A percentile compares a stretch with the other conserved stretches of the same genome.
phyloP scores from a whole-genome alignment of 2,113 vertebrate genomes.

The Grammomys dolichurus region DNA sequence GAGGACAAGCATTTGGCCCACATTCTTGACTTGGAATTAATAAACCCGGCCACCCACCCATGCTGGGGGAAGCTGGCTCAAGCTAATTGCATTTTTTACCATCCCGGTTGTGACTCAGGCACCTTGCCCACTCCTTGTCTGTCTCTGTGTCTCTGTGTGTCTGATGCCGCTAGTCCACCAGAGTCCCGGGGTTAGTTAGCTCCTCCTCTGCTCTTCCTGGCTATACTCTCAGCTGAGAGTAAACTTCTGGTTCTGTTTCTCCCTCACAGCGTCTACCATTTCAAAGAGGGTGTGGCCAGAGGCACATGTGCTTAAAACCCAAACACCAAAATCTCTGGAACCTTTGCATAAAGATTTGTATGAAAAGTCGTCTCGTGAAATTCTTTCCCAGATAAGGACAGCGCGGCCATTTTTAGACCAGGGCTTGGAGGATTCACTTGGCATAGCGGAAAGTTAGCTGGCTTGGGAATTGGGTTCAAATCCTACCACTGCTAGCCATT shows the following conservation, averaged over 20 bases:
- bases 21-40: slow-evolving; percentile 42
- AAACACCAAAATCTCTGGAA: slow-evolving; percentile 22
- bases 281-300: background rate
- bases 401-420: background rate
- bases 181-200: background rate
- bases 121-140: slow-evolving; percentile 6
- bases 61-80: background rate
- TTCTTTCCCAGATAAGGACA: background rate
- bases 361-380: background rate
- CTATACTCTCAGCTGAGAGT: background rate
- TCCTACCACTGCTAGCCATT: background rate
- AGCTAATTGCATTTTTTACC: slow-evolving; percentile 70
- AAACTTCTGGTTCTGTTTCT: background rate
- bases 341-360: background rate
- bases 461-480: slow-evolving; percentile 35
- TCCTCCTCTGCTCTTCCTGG: background rate
- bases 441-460: background rate
- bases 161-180: background rate
- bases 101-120: slow-evolving; percentile 40
- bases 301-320: background rate
- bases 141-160: background rate
- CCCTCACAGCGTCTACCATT: background rate
- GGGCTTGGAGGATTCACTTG: background rate
- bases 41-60: background rate
- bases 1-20: background rate